phyloP scores from a whole-genome alignment of 1,140 invertebrate species.

The Theocolax elegans region DNA sequence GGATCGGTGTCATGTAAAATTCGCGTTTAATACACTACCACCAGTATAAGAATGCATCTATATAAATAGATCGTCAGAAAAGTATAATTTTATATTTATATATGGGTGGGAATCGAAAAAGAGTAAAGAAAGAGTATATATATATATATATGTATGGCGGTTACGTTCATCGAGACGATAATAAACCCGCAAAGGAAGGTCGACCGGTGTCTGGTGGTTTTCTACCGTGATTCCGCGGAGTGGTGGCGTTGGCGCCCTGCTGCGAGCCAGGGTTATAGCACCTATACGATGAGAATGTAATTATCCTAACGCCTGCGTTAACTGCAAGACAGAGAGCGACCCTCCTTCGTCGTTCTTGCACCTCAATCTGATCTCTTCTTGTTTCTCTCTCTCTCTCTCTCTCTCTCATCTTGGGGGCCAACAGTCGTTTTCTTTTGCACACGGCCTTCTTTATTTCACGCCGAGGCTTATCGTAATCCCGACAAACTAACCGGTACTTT shows the following conservation, averaged over 20 bases:
- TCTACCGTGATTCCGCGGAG: slow-evolving; percentile 16
- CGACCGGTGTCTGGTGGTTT: background rate
- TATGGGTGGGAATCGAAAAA: too few relatives aligned
- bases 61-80: too few relatives aligned
- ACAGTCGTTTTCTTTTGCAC: too few relatives aligned
- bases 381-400: background rate
- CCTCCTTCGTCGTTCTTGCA: slow-evolving; percentile 20
- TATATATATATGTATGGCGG: too few relatives aligned
- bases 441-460: background rate
- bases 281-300: slow-evolving; percentile 51
- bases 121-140: too few relatives aligned
- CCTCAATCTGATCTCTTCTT: slow-evolving; percentile 24
- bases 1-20: too few relatives aligned
- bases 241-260: slow-evolving; percentile 28
- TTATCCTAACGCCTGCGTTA: slow-evolving; percentile 55
- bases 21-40: too few relatives aligned
- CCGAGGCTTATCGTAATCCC: slow-evolving; percentile 13
- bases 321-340: slow-evolving; percentile 29
- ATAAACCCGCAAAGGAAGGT: slow-evolving; percentile 23
- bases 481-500: slow-evolving; percentile 22
- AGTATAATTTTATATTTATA: too few relatives aligned
- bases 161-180: too few relatives aligned
- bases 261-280: slow-evolving; percentile 51
- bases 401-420: background rate
- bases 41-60: too few relatives aligned